Evolutionary conservation across 64 coral and sea anemone genomes (phyloP).

Genomic region (Actinia tenebrosa): DNA sequence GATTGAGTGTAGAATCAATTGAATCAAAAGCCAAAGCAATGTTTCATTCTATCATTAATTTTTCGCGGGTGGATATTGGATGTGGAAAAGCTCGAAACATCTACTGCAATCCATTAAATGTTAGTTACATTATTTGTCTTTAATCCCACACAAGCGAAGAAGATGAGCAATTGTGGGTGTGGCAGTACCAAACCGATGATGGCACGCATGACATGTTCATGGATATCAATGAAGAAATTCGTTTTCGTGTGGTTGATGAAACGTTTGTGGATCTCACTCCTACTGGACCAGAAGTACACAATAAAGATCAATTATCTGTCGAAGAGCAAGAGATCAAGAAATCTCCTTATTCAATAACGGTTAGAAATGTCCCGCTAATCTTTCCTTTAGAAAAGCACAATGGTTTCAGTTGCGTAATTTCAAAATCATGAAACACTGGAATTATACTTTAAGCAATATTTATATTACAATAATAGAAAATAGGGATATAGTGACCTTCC

Average conservation of each 20-base stretch:
- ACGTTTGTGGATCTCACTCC: slow-evolving; percentile 87
- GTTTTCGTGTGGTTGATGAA: slow-evolving; percentile 91
- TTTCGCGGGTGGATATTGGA: too few species aligned
- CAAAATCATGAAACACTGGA: too few species aligned
- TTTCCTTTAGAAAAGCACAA: not conserved
- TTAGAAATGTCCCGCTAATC: slow-evolving; percentile 23
- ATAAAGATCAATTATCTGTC: slow-evolving; percentile 49
- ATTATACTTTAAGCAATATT: too few species aligned
- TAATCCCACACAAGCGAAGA: slow-evolving; percentile 60
- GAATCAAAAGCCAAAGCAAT: too few species aligned
- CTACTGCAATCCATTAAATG: too few species aligned
- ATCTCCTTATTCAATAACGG: slow-evolving; percentile 86
- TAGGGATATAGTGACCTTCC: too few species aligned
- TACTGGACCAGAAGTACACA: slow-evolving; percentile 64
- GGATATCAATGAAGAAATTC: slow-evolving; percentile 94
- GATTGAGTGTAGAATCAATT: too few species aligned
- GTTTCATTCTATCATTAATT: too few species aligned
- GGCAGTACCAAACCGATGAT: slow-evolving; percentile 88
- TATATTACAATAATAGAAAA: too few species aligned
- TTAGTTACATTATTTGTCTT: not conserved
- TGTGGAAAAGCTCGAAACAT: too few species aligned
- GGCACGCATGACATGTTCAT: slow-evolving; percentile 92
- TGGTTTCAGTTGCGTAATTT: not conserved
- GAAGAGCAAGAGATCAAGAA: slow-evolving; percentile 76
- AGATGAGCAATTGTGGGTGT: slow-evolving; percentile 96